A percentile compares a stretch with the other conserved stretches of the same genome.
Conservation (phyloP, 2,888 invertebrate species). For the Pandemis corylana region DNA sequence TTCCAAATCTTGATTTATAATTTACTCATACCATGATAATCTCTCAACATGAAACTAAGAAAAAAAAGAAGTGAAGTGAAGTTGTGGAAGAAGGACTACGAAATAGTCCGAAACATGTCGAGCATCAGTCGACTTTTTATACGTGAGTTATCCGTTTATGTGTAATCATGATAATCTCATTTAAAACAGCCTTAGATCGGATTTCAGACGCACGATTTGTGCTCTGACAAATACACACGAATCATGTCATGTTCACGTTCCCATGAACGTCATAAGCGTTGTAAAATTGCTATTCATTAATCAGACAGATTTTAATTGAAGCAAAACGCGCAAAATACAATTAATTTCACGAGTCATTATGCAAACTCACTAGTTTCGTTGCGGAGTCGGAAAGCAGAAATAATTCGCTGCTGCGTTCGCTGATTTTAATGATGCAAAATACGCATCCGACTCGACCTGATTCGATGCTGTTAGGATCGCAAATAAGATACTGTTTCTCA, state of each 20-base stretch:
- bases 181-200: no score
- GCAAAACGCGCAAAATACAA: not conserved
- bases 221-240: not conserved
- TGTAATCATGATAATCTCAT: no score
- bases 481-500: not conserved
- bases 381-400: conserved; percentile 14
- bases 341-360: conserved; percentile 24
- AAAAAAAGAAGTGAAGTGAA: no score
- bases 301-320: not conserved
- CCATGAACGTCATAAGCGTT: not conserved
- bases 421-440: conserved; percentile 35
- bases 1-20: no score
- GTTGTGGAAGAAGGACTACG: no score
- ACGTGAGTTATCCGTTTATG: no score
- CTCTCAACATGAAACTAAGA: no score
- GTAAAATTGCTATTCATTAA: not conserved
- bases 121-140: no score
- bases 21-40: no score
- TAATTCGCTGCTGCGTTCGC: conserved; percentile 9
- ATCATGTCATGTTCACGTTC: not conserved
- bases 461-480: not conserved
- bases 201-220: not conserved
- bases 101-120: no score
- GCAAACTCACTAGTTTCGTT: conserved; percentile 16
- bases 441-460: not conserved